These are phyloP conservation scores for Streblospio benedicti DNA, from an alignment of 1,140 invertebrate genomes.

Conservation along the genomic window DNA sequence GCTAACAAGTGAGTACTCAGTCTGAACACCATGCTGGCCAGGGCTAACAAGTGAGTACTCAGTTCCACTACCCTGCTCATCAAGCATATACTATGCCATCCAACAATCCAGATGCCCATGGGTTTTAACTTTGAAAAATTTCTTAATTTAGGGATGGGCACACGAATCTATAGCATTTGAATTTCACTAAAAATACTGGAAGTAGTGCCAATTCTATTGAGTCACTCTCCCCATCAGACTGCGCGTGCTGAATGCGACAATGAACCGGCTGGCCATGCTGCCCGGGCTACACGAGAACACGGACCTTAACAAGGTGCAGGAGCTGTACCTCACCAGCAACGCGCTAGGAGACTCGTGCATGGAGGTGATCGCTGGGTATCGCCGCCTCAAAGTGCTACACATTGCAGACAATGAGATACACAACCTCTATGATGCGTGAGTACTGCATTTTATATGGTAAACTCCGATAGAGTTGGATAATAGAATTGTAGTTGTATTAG, in stretches of 20 bases:
- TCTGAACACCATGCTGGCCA: no score
- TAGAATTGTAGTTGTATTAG: neutral
- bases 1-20: slow-evolving; percentile 33
- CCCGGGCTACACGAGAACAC: slow-evolving; percentile 32
- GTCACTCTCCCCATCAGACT: slow-evolving; percentile 10
- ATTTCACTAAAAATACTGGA: no score
- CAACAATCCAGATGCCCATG: no score
- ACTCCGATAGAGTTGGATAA: neutral
- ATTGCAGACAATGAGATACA: slow-evolving; percentile 40
- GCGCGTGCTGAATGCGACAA: slow-evolving; percentile 11
- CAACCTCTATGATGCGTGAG: slow-evolving; percentile 36
- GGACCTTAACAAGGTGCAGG: slow-evolving; percentile 42
- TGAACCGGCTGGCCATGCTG: slow-evolving; percentile 17
- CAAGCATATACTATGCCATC: no score
- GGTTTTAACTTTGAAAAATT: no score
- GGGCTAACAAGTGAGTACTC: no score
- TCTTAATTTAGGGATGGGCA: no score
- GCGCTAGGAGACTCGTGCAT: slow-evolving; percentile 34
- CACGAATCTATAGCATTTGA: no score
- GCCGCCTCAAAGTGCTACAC: slow-evolving; percentile 38
- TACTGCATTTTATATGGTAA: no score
- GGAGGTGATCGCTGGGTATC: slow-evolving; percentile 34
- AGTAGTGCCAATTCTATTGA: no score
- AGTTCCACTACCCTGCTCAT: no score
- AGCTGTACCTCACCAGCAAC: slow-evolving; percentile 42